Evolutionary conservation across 2,113 vertebrate species (phyloP), one percentile per base, ranked within the genome.

Genomic region (Marmota monax): DNA sequence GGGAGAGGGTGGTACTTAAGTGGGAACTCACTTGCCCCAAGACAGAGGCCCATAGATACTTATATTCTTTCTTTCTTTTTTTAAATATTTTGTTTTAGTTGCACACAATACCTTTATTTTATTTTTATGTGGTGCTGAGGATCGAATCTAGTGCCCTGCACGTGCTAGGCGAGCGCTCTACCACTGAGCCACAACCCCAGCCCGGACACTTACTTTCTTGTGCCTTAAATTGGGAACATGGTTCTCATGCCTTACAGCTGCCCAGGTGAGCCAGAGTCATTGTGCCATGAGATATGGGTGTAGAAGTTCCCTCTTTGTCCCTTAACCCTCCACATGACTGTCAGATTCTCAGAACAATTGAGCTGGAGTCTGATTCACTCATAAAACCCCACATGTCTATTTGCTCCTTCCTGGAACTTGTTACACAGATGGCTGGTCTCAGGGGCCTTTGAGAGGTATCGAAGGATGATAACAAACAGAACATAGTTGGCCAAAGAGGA

Each of bases 221-320:
- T 61, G 34, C 65, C 27, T 45, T 51, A 34, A 32, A 7, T 7
- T 34, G 67, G 63, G 83, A 72, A 14, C 16, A 10, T 0, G 8
- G n/a, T 34, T 67, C 83, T 89, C 73, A 63, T 3, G 16, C 32
- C 56, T 83, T 37, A 79, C 5, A 56, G 78, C 39, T 16, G 53
- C 13, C 48, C 14, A 0, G 12, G 3, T 2, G 48, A 67, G 32
- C 53, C 10, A 0, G 11, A 89, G 58, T 48, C 53, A 20, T 29
- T 65, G 12, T 4, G 72, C 25, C 25, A 20, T 0, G 1, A 45
- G 53, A 48, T 4, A 5, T 3, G 0, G 2, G 73, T n/a, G 13
- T 37, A n/a, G 61, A 69, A 39, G 1, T 58, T 39, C 13, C 56
- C 4, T 10, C 61, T 37, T 29, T 29, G 0, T 4, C n/a, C 14